Evolutionary conservation across 2,797 vertebrate genomes (phyloP), one percentile per base, ranked within the genome.

Genomic region (Labroides dimidiatus): DNA sequence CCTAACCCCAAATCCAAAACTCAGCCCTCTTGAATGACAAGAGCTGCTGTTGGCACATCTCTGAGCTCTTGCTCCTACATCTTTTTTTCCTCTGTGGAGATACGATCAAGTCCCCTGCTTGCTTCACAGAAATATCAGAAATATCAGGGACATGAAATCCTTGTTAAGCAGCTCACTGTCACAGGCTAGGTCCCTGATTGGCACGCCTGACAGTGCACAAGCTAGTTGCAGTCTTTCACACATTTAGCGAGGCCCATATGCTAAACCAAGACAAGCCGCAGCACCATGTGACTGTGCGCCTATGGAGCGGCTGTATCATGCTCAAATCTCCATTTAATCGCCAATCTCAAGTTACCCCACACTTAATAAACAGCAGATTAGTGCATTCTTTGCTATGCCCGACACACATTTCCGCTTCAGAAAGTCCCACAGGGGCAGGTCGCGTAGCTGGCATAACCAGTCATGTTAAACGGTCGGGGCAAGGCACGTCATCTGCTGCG

Each of bases 291-390:
- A 94, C 87, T 83, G 89, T 49, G 21, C 77, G 90, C 93, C 86
- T 93, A 85, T 81, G 80, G 85, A 78, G 81, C 45, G 69, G 75
- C 78, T 78, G 87, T 84, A 94, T 94, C 89, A 82, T 77, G 85
- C 92, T 92, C 92, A 96, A 97, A 97, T 97, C 95, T 96, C 95
- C 89, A 92, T 96, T 97, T 96, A 97, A 99, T 97, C 95, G 89
- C 91, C 94, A 92, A 91, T 96, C 95, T 97, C 95, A 92, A 92
- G 94, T 96, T 96, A 95, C 95, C 92, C 93, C 90, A 92, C 92
- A 93, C 95, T 96, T 96, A 96, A 97, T 97, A 97, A 97, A 96
- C 95, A 95, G 89, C 94, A 96, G 96, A 95, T 95, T 95, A 95
- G 93, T 93, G 89, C 93, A 95, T 95, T 95, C 95, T 96, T 95